Base-by-base conservation (phyloP, 2,113 vertebrate genomes). In the Agapornis roseicollis region DNA sequence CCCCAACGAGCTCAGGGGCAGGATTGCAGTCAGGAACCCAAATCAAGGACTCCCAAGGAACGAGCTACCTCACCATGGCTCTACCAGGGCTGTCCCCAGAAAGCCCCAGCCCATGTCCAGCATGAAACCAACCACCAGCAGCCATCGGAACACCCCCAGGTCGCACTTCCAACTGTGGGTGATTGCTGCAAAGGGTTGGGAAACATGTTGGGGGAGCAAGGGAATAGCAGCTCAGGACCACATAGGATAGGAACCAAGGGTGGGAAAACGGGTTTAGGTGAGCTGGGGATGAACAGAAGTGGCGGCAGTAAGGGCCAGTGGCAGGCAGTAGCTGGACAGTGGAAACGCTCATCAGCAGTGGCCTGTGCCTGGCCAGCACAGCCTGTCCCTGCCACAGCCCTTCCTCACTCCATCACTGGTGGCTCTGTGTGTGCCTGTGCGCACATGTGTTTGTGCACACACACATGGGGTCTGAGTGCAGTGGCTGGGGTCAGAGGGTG, bases 1-100 rank as follows among this genome's bases (percentile, higher is more conserved):
- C 4, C 16, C 20, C 1, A 3, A 8, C 16, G 37, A 69, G 29
- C 18, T 17, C 16, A 52, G 13, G 8, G 18, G 18, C 35, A 71
- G 50, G 35, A 53, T 9, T 2, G 8, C 20, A 60, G 28, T 12
- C 1, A 4, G 50, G 12, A 89, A 28, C 4, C 22, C 29, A 37
- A 68, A 37, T 12, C 33, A 78, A 58, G 25, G 17, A 25, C 25
- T 88, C 61, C 29, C 33, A 4, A 50, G 33, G 24, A 71, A 50
- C 6, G 8, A 35, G 9, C 8, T 25, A 58, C 6, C 6, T 35
- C 2, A 0, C 3, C 41, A 22, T 39, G 50, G 27, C 23, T 12
- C 29, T 65, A 15, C 23, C 58, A 52, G 18, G 33, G 29, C 50
- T 6, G 0, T 11, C 13, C 31, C 44, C 58, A 58, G 17, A 71